Base-by-base conservation (phyloP, 2,888 invertebrate species). In the Acronicta aceris region DNA sequence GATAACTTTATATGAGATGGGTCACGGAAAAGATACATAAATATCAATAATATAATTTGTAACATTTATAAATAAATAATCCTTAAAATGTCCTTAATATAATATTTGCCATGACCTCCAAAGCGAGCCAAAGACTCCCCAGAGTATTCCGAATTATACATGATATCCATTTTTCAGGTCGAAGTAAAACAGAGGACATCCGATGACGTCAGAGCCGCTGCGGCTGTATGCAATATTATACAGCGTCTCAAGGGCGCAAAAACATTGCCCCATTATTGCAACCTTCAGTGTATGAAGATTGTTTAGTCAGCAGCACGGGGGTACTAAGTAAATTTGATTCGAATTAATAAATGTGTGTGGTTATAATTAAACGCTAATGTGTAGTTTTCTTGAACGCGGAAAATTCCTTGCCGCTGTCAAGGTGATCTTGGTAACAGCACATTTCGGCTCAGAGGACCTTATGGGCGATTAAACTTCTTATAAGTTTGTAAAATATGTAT, bases 81-180 rank as follows among this genome's bases (percentile, higher is more conserved):
- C 27, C 4, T 1, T 12, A 51, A 64, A 59, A 47, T 33, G 33
- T 21, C 9, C 55, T 57, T 46, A 27, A 47, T 54, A 33, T 38
- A 15, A 45, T 40, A 50, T 62, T 59, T 21, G 15, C 41, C 21
- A 13, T 42, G 54, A 59, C 66, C 59, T 63, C 49, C 45, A 60
- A 56, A 55, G 7, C 38, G 12, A 47, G 21, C 45, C 71, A 58
- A 64, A 55, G 74, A 59, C 49, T 56, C 38, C 58, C 40, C 48
- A 36, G 58, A 56, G 16, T 36, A 48, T 65, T 52, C 60, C 57
- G 55, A 76, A 60, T 71, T 52, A 55, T 74, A 54, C 56, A 63
- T 65, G 58, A 64, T 56, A 46, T 46, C 6, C 38, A 47, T 55
- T 27, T 61, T 38, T 25, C 33, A 38, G 47, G 40, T 52, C 1